Evolutionary conservation across 2,113 vertebrate species (phyloP).

Genomic region (Ranitomeya imitator): DNA sequence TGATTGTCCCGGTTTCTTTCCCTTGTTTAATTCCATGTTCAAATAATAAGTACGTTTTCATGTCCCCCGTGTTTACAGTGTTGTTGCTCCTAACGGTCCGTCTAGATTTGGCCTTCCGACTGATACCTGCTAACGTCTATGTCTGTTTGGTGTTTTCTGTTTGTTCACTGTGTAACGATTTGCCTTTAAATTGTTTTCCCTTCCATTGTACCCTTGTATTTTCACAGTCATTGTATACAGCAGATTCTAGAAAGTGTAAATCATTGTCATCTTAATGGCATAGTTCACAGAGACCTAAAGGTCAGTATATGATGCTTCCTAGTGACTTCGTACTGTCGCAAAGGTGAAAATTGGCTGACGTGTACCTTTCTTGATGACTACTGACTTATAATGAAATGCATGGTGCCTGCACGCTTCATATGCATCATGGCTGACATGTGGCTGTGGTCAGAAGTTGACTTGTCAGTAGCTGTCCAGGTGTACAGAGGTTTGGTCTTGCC

Average conservation of each 20-base stretch:
- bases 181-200: constrained; percentile 85
- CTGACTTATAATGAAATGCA: constrained; percentile 70
- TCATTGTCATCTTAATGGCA: constrained; percentile 96
- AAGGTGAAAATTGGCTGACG: constrained; percentile 65
- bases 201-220: constrained; percentile 85
- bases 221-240: constrained; percentile 98
- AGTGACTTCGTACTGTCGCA: constrained; percentile 63
- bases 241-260: constrained; percentile 99
- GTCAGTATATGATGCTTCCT: constrained; percentile 85
- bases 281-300: constrained; percentile 98
- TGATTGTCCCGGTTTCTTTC: background rate
- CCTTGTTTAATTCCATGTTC: constrained; percentile 21
- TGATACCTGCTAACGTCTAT: constrained; percentile 3
- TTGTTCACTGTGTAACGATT: constrained; percentile 73
- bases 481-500: constrained; percentile 53
- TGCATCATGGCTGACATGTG: constrained; percentile 67
- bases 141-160: constrained; percentile 60
- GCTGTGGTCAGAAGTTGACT: background rate
- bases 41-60: constrained; percentile 48
- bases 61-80: constrained; percentile 8
- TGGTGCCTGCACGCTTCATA: constrained; percentile 77
- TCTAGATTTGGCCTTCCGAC: constrained; percentile 57
- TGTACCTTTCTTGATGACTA: constrained; percentile 63
- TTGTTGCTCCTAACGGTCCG: constrained; percentile 49
- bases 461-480: background rate